Percentiles rank a stretch among this genome's conserved stretches.
Evolutionary conservation across 2,797 vertebrate species (phyloP).

Genomic region (Rousettus madagascariensis): DNA sequence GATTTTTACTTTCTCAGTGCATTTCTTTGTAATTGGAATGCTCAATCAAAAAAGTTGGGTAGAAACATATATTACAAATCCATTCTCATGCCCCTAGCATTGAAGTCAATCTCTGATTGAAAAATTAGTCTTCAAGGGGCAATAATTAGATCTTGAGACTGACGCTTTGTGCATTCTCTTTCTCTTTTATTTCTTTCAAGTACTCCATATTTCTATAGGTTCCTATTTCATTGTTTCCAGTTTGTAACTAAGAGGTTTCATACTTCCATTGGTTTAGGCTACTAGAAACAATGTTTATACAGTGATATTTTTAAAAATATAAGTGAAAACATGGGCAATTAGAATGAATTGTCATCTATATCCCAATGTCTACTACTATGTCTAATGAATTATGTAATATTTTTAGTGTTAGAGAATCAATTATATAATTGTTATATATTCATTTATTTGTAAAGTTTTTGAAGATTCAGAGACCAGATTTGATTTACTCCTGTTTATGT

Average conservation of each 20-base stretch:
- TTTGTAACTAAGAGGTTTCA: background rate
- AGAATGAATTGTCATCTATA: background rate
- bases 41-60: background rate
- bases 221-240: background rate
- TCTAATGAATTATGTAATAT: background rate
- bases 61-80: conserved; percentile 20
- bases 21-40: background rate
- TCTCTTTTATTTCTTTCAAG: background rate
- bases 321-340: conserved; percentile 1
- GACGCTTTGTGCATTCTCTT: background rate
- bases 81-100: background rate
- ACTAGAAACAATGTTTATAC: background rate
- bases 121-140: conserved; percentile 13
- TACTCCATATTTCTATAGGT: background rate
- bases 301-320: background rate
- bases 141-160: background rate
- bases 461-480: background rate
- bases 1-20: background rate
- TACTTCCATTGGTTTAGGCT: background rate
- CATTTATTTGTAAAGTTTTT: background rate
- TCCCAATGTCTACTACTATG: background rate
- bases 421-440: background rate
- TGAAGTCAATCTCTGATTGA: conserved; percentile 40
- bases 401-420: background rate
- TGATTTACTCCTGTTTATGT: background rate